Percentiles rank a stretch among this genome's conserved stretches.
phyloP scores from a whole-genome alignment of 2,113 vertebrate species.

The Martes martes region DNA sequence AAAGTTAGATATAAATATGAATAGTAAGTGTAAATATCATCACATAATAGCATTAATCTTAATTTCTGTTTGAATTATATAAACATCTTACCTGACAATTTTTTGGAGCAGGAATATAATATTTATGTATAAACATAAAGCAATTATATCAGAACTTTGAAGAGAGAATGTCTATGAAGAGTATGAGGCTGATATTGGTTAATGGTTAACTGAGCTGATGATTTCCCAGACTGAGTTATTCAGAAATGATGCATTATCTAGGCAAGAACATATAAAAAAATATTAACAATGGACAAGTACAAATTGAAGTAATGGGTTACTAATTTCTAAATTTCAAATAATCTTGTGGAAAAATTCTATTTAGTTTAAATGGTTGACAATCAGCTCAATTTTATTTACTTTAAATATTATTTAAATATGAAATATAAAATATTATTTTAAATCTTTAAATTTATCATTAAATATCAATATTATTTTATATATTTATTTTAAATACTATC shows the following conservation, averaged over 20 bases:
- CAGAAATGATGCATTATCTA: neutral
- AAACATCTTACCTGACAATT: neutral
- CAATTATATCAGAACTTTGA: neutral
- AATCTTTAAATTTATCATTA: neutral
- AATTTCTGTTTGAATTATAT: neutral
- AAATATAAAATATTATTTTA: neutral
- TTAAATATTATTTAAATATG: neutral
- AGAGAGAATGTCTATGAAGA: neutral
- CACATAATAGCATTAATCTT: neutral
- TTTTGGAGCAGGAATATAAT: neutral
- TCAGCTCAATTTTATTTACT: neutral
- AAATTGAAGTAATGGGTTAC: neutral
- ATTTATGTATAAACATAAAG: neutral
- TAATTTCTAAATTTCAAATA: neutral
- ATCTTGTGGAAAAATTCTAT: neutral
- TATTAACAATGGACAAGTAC: neutral
- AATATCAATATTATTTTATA: neutral
- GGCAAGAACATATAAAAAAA: neutral
- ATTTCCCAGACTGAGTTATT: neutral
- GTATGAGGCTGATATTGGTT: fast-evolving
- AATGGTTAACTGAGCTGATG: neutral
- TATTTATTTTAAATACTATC: neutral
- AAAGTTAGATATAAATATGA: neutral
- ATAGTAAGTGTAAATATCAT: neutral
- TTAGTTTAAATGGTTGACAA: neutral